phyloP scores from a whole-genome alignment of 2,888 invertebrate species.

The Plutella xylostella region DNA sequence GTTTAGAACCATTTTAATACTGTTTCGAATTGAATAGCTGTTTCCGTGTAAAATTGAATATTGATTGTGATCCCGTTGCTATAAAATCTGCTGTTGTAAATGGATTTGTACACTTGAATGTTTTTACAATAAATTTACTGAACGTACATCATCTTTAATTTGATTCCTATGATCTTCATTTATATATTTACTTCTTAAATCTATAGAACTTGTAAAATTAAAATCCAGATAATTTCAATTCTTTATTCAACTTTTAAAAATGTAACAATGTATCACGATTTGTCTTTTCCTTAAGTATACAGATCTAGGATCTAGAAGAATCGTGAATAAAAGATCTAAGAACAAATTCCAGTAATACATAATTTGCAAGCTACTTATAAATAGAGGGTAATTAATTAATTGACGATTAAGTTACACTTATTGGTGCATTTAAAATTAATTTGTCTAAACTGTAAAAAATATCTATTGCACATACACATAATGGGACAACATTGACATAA shows the following conservation, averaged over 20 bases:
- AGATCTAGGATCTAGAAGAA: conserved; percentile 48
- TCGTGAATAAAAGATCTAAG: conserved; percentile 21
- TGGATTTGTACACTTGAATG: too few species aligned
- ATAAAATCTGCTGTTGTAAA: too few species aligned
- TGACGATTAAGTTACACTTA: background rate
- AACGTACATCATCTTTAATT: too few species aligned
- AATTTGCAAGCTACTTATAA: background rate
- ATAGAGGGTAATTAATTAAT: too few species aligned
- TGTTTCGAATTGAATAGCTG: too few species aligned
- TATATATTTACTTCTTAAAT: too few species aligned
- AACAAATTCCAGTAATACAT: conserved; percentile 16
- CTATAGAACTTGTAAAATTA: too few species aligned
- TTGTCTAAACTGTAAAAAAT: background rate
- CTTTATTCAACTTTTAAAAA: conserved; percentile 53
- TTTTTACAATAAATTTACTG: too few species aligned
- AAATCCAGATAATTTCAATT: conserved; percentile 12
- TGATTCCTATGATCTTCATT: too few species aligned
- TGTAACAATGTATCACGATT: conserved; percentile 51
- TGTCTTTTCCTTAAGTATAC: conserved; percentile 45
- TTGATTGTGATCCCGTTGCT: too few species aligned
- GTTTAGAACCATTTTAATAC: too few species aligned
- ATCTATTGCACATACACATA: background rate
- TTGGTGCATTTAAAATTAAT: background rate
- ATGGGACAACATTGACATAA: conserved; percentile 21
- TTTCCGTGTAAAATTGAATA: too few species aligned